phyloP scores from a whole-genome alignment of 2,113 vertebrate species.

The Seriola rivoliana region DNA sequence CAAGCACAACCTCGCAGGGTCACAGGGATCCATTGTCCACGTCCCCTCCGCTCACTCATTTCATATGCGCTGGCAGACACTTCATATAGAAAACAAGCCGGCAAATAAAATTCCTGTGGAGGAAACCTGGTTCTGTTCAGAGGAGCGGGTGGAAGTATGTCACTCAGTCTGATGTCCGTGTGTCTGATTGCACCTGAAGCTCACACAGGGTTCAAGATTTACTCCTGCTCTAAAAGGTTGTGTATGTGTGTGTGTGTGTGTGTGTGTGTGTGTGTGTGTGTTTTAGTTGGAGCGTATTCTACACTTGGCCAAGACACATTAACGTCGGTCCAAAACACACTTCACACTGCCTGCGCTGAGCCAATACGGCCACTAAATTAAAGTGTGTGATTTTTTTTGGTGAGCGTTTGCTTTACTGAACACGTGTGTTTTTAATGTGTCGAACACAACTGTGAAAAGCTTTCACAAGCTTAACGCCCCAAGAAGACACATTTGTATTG shows the following conservation, averaged over 20 bases:
- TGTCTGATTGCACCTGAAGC: slow-evolving; percentile 48
- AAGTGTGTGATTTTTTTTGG: slow-evolving; percentile 20
- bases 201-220: slow-evolving; percentile 25
- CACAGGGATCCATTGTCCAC: slow-evolving; percentile 71
- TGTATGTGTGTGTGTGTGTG: neutral
- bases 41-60: slow-evolving; percentile 29
- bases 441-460: too few species aligned
- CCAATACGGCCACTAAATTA: slow-evolving; percentile 25
- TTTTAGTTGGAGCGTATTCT: slow-evolving; percentile 34
- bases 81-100: slow-evolving; percentile 62
- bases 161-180: slow-evolving; percentile 1
- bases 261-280: neutral
- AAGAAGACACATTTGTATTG: neutral
- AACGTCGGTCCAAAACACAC: slow-evolving; percentile 71
- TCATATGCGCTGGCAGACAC: slow-evolving; percentile 59
- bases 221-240: neutral
- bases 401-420: slow-evolving; percentile 2
- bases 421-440: slow-evolving; percentile 1
- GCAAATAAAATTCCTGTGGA: slow-evolving; percentile 57
- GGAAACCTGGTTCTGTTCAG: slow-evolving; percentile 30
- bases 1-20: slow-evolving; percentile 33
- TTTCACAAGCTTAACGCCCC: too few species aligned
- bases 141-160: slow-evolving; percentile 13
- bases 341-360: slow-evolving; percentile 16
- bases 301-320: slow-evolving; percentile 64